Base-by-base conservation (phyloP, 2,888 invertebrate species). In the Caenorhabditis sp. region DNA sequence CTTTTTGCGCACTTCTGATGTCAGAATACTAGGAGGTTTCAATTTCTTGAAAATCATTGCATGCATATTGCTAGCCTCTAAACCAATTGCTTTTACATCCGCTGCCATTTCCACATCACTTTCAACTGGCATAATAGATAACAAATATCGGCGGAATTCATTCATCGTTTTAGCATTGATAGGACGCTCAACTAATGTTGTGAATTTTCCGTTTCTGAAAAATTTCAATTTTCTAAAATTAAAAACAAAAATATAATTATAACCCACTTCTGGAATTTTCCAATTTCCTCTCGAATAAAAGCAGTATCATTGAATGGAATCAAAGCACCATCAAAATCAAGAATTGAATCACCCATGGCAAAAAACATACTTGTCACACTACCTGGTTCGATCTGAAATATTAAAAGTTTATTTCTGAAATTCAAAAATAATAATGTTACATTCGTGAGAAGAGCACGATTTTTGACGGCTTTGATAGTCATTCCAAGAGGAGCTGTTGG, bases 61-160 rank as follows among this genome's bases (percentile, higher is more conserved):
- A 38, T 74, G 70, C 70, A 74, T 67, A 26, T 67, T 67, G 20
- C 60, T 61, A 2, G 74, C 74, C 50, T 62, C 68, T 38, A 67
- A 20, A 27, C 73, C 73, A 20, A 73, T 73, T 3, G 69, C 64
- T 1, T 63, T 59, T 7, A 50, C 73, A 38, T 73, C 73, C 20
- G 43, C 7, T 8, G 73, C 65, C 63, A 73, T 61, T 52, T 73
- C 63, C 12, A 43, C 10, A 25, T 73, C 63, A 10, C 14, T 14
- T 27, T 66, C 60, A 14, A 58, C 62, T 20, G 17, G 52, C 12
- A 53, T 38, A 12, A 73, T 56, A 20, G 59, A 58, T 20, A 63
- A 50, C 10, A 73, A 31, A n/a, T 38, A 73, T 26, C 53, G 54
- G 1, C 50, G 43, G 5, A 31, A 25, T n/a, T 68, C 68, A 21